Evolutionary conservation across 1,140 invertebrate species (phyloP).

Genomic region (Grapholita molesta): DNA sequence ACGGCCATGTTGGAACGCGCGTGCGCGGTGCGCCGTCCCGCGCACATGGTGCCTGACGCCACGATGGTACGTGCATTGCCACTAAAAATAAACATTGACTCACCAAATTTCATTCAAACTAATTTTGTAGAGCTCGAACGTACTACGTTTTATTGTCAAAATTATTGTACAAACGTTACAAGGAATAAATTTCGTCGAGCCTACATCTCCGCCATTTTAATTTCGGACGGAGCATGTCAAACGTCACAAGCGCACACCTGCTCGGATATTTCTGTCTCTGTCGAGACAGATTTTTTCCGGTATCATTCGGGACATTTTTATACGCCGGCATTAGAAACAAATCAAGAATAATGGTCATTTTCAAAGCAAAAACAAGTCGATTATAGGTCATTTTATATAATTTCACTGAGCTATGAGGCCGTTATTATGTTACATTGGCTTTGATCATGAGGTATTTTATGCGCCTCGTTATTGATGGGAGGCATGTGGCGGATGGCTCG

Average conservation of each 20-base stretch:
- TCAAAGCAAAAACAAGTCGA: conserved; percentile 68
- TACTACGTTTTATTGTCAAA: conserved; percentile 41
- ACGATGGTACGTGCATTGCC: background rate
- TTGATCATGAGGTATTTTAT: conserved; percentile 62
- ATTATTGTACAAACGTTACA: conserved; percentile 42
- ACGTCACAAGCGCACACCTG: conserved; percentile 39
- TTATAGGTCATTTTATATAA: conserved; percentile 71
- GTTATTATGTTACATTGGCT: conserved; percentile 53
- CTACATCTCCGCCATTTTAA: conserved; percentile 52
- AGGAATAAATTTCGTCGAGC: conserved; percentile 43
- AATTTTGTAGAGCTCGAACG: conserved; percentile 31
- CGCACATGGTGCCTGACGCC: conserved; percentile 51
- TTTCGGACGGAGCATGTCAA: conserved; percentile 41
- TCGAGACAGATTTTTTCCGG: conserved; percentile 43
- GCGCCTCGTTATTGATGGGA: conserved; percentile 50
- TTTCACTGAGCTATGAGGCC: conserved; percentile 63
- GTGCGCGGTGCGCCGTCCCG: conserved; percentile 47
- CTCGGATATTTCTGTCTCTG: conserved; percentile 50
- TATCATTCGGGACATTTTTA: conserved; percentile 56
- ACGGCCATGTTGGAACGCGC: conserved; percentile 69
- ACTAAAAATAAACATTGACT: conserved; percentile 29
- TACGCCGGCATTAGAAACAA: conserved; percentile 63
- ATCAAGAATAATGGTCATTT: conserved; percentile 63
- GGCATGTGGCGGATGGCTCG: conserved; percentile 50
- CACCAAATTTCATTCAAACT: conserved; percentile 35